A percentile compares a stretch with the other conserved stretches of the same genome.
phyloP scores from a whole-genome alignment of 2,888 invertebrate genomes.

The Sarcophaga carnaria region DNA sequence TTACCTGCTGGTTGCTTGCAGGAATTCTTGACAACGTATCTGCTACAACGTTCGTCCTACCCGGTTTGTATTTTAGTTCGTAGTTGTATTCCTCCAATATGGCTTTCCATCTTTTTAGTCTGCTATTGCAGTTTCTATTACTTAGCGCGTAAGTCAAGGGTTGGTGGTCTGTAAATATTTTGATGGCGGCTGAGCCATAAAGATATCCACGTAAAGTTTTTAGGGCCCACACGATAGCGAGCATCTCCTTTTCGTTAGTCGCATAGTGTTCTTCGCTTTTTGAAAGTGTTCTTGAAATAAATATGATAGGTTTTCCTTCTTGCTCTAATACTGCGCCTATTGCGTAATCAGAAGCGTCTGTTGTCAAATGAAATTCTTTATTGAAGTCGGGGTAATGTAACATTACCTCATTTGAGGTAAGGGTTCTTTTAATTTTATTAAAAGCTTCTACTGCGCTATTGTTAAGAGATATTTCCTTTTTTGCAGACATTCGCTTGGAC shows the following conservation, averaged over 20 bases:
- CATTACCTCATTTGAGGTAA: constrained; percentile 14
- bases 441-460: constrained; percentile 12
- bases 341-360: not conserved
- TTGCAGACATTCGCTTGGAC: constrained; percentile 38
- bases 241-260: constrained; percentile 31
- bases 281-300: constrained; percentile 16
- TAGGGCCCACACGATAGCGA: constrained; percentile 41
- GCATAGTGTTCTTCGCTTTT: not conserved
- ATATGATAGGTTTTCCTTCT: constrained; percentile 13
- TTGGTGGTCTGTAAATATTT: not conserved
- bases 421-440: constrained; percentile 20
- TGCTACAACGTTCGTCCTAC: too few relatives aligned
- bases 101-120: too few relatives aligned
- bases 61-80: too few relatives aligned
- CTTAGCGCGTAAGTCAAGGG: too few relatives aligned
- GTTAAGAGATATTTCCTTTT: constrained; percentile 18
- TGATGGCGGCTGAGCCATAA: not conserved
- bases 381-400: not conserved
- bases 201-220: constrained; percentile 1
- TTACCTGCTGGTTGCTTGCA: too few relatives aligned
- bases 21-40: too few relatives aligned
- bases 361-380: not conserved
- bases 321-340: constrained; percentile 1
- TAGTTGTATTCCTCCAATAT: too few relatives aligned
- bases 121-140: too few relatives aligned